Evolutionary conservation across 2,113 vertebrate genomes (phyloP).

Genomic region (Hypomesus transpacificus): DNA sequence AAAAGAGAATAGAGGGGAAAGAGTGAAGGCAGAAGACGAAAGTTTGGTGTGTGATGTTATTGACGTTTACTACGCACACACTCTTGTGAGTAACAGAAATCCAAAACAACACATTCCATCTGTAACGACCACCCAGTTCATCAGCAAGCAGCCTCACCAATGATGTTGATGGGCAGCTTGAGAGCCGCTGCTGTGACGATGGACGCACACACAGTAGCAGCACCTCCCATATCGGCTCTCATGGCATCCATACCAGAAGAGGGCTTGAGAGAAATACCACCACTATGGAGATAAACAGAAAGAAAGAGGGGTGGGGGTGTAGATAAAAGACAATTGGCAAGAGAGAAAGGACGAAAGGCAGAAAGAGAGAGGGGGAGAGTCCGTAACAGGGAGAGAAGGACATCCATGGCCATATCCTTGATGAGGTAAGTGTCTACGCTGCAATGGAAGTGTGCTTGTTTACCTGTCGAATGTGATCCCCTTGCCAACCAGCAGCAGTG

Average conservation of each 20-base stretch:
- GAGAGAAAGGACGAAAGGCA: neutral
- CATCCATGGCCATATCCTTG: no score
- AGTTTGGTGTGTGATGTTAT: neutral
- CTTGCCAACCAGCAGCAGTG: slow-evolving; percentile 90
- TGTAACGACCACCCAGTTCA: neutral
- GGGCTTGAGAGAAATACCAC: slow-evolving; percentile 95
- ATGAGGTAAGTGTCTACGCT: neutral
- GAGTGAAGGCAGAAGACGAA: neutral
- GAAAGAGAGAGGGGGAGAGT: neutral
- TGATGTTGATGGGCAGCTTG: slow-evolving; percentile 84
- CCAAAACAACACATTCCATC: neutral
- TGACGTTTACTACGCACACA: neutral
- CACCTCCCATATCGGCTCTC: slow-evolving; percentile 97
- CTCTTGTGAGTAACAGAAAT: neutral
- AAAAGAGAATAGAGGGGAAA: neutral
- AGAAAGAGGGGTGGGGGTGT: neutral
- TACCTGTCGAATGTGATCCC: slow-evolving; percentile 98
- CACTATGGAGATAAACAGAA: slow-evolving; percentile 64
- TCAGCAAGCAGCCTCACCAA: slow-evolving; percentile 72
- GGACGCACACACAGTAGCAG: slow-evolving; percentile 88
- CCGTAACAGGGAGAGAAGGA: no score
- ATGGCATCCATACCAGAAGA: slow-evolving; percentile 92
- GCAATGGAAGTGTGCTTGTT: neutral
- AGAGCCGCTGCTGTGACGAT: slow-evolving; percentile 88
- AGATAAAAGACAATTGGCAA: neutral